Evolutionary conservation across 1,140 invertebrate species (phyloP).

Genomic region (Camponotus pennsylvanicus): DNA sequence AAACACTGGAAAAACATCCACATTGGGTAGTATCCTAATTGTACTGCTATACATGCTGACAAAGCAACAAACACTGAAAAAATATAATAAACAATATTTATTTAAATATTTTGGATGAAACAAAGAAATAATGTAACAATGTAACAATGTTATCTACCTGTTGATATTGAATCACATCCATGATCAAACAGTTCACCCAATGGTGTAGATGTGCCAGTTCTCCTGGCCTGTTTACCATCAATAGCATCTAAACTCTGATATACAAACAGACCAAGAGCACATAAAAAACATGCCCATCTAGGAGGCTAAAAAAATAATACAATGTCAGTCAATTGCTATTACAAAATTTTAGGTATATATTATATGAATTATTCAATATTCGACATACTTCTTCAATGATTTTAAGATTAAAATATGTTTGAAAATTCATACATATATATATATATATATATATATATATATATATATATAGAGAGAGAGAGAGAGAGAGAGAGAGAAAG

Average conservation of each 20-base stretch:
- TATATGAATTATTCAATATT: constrained; percentile 1
- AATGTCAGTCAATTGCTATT: not conserved
- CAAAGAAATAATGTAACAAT: not conserved
- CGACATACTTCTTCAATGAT: not conserved
- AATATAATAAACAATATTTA: constrained; percentile 21
- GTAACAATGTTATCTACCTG: constrained; percentile 84
- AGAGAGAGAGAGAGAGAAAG: no score
- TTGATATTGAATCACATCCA: constrained; percentile 99
- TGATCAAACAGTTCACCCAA: constrained; percentile 99
- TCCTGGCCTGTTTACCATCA: constrained; percentile 99
- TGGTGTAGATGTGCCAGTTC: constrained; percentile 96
- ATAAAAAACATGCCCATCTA: constrained; percentile 96
- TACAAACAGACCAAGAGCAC: constrained; percentile 97
- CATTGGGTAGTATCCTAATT: constrained; percentile 95
- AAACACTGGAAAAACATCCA: constrained; percentile 99
- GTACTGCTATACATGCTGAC: constrained; percentile 96
- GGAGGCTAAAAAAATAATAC: constrained; percentile 89
- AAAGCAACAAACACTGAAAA: constrained; percentile 96
- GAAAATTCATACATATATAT: not conserved
- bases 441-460: no score
- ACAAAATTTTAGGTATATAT: not conserved
- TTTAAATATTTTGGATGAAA: not conserved
- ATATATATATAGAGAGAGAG: no score
- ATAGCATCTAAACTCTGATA: constrained; percentile 99
- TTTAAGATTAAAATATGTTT: not conserved